Conservation (phyloP, 2,797 vertebrate genomes). For the Poecile montanus region DNA sequence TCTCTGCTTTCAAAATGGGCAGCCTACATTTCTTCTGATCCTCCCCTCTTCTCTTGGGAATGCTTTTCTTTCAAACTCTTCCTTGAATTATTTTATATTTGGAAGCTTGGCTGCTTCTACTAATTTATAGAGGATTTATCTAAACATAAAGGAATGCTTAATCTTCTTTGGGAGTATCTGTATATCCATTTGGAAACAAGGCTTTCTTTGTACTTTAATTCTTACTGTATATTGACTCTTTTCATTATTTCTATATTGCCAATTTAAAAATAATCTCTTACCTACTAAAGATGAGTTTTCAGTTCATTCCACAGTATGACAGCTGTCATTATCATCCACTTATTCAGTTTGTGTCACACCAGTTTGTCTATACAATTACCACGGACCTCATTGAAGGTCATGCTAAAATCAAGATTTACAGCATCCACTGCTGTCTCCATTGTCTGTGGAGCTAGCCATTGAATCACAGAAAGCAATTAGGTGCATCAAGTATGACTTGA, state of each 20-base stretch:
- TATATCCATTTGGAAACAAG: background rate
- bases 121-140: constrained; percentile 6
- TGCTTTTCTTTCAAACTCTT: background rate
- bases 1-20: background rate
- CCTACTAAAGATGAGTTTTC: background rate
- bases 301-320: background rate
- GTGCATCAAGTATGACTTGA: background rate
- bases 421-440: background rate
- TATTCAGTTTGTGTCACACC: background rate
- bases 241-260: background rate
- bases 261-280: background rate
- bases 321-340: background rate
- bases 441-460: background rate
- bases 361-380: background rate
- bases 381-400: background rate
- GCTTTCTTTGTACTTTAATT: background rate
- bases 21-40: background rate
- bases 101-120: background rate
- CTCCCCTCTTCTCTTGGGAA: background rate
- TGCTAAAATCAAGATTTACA: background rate
- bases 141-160: constrained; percentile 6
- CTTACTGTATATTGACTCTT: background rate
- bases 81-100: background rate
- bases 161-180: background rate
- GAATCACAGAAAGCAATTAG: background rate